These are phyloP conservation scores for Calypte anna DNA, from an alignment of 2,113 vertebrate genomes.

Conservation along the genomic window DNA sequence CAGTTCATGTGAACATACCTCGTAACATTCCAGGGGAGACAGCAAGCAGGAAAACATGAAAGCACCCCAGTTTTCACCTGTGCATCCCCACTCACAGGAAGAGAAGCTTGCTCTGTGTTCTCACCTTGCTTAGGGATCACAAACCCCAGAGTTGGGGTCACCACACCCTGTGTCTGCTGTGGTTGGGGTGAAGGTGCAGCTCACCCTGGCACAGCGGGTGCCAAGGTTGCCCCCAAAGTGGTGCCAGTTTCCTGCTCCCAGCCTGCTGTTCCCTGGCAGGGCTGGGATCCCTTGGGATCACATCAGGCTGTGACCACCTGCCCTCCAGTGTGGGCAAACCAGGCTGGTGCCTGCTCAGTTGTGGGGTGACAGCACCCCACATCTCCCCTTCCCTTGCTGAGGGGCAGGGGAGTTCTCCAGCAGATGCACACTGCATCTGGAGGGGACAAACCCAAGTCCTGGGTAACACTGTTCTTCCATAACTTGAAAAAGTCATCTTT, in stretches of 20 bases:
- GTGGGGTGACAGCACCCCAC: accelerated
- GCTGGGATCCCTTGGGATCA: not conserved
- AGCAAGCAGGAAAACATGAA: not conserved
- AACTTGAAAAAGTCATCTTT: not conserved
- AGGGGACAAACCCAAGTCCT: accelerated
- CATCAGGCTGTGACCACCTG: accelerated
- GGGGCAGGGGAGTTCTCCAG: not conserved
- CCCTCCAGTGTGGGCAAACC: accelerated
- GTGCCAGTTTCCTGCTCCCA: not conserved
- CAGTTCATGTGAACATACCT: not conserved
- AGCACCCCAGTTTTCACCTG: not conserved
- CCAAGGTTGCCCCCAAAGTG: not conserved
- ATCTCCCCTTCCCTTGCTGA: not conserved
- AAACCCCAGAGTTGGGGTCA: accelerated
- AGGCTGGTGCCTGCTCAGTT: not conserved
- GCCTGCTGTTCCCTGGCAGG: not conserved
- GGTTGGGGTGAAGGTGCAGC: not conserved
- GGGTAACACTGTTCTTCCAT: not conserved
- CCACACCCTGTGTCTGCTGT: accelerated
- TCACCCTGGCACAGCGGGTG: not conserved
- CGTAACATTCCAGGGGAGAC: not conserved
- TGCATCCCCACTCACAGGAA: not conserved
- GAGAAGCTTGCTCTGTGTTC: not conserved
- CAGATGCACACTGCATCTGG: not conserved
- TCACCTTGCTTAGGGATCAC: not conserved